phyloP scores from a whole-genome alignment of 1,140 invertebrate species.

The Lucilia cuprina region DNA sequence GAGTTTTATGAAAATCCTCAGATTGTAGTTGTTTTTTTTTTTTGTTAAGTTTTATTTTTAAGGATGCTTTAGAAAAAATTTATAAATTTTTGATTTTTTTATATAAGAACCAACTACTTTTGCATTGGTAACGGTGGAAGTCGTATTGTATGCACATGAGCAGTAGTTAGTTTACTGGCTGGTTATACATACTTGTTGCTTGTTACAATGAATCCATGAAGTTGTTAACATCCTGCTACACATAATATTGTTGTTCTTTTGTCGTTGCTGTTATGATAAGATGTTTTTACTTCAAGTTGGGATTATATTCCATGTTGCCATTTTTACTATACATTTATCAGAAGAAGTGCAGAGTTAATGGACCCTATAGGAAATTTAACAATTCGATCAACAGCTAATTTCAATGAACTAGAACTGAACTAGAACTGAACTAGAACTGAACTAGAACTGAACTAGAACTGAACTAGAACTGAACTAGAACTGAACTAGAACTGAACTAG shows the following conservation, averaged over 20 bases:
- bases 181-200: background rate
- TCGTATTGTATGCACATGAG: background rate
- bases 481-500: too few relatives aligned
- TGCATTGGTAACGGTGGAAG: too few relatives aligned
- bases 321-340: background rate
- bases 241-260: background rate
- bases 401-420: too few relatives aligned
- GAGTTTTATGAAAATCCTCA: background rate
- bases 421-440: too few relatives aligned
- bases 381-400: too few relatives aligned
- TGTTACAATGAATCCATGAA: background rate
- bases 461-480: too few relatives aligned
- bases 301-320: background rate
- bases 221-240: constrained; percentile 5
- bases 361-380: background rate
- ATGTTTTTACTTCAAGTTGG: background rate
- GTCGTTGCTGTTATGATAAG: constrained; percentile 1
- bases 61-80: background rate
- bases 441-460: too few relatives aligned
- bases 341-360: background rate
- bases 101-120: background rate
- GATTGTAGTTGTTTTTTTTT: background rate
- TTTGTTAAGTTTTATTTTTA: background rate
- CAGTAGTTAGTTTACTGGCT: too few relatives aligned
- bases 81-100: background rate